phyloP scores from a whole-genome alignment of 35 echinoderm and acorn worm species.

The Hemicentrotus pulcherrimus region DNA sequence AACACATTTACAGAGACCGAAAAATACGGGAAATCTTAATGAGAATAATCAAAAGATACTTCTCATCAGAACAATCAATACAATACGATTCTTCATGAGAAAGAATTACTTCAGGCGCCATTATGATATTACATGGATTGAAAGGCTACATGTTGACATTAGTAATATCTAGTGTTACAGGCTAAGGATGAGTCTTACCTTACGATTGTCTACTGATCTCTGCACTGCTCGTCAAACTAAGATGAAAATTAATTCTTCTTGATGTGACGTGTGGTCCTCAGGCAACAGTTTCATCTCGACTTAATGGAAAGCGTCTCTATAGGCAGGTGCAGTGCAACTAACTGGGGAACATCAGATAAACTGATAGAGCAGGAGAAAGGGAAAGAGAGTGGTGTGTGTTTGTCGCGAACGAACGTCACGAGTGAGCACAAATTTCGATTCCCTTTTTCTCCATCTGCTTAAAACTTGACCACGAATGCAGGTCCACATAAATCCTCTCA shows the following conservation, averaged over 20 bases:
- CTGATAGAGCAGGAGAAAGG: background rate
- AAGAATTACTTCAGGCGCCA: background rate
- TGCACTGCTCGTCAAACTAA: background rate
- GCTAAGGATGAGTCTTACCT: background rate
- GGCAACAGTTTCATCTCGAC: constrained; percentile 15
- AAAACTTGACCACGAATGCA: background rate
- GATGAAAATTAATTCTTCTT: constrained; percentile 1
- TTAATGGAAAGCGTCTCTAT: background rate
- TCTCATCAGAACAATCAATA: no score
- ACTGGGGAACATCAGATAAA: background rate
- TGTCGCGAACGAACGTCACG: background rate
- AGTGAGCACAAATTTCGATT: background rate
- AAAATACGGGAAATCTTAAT: no score
- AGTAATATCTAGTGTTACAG: background rate
- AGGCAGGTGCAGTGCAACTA: background rate
- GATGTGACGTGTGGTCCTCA: constrained; percentile 7
- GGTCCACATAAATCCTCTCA: background rate
- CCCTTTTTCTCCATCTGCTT: background rate
- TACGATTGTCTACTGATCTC: background rate
- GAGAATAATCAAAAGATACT: no score
- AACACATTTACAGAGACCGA: no score
- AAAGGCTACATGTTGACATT: background rate
- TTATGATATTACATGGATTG: background rate
- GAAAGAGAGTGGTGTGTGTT: background rate
- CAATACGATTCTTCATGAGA: no score